Conservation (phyloP, 37 sponge, comb jelly and placozoan genomes). For the Cladorhizidae sp. region DNA sequence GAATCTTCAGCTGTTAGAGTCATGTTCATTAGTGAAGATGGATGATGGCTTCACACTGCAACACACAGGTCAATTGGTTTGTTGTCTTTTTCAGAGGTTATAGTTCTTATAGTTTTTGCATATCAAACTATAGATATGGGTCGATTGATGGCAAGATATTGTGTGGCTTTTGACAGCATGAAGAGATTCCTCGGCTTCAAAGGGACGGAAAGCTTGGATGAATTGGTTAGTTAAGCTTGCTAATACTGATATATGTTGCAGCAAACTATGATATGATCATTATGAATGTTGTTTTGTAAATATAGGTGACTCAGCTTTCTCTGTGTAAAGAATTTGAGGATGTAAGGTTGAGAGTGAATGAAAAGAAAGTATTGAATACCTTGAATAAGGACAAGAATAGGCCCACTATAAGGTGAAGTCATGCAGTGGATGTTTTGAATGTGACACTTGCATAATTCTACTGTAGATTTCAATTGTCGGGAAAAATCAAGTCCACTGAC, state of each 20-base stretch:
- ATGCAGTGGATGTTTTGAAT: not conserved
- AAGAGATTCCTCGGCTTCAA: slow-evolving; percentile 77
- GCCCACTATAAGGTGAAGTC: slow-evolving; percentile 78
- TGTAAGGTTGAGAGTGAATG: slow-evolving; percentile 86
- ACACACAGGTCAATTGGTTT: slow-evolving; percentile 71
- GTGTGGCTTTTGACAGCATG: slow-evolving; percentile 93
- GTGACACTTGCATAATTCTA: not conserved
- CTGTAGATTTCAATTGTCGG: slow-evolving; percentile 83
- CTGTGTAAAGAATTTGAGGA: slow-evolving; percentile 91
- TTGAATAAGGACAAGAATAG: slow-evolving; percentile 93
- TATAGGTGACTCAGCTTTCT: slow-evolving; percentile 68
- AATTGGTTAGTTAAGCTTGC: slow-evolving; percentile 34
- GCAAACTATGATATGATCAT: not conserved
- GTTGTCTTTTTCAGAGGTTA: not conserved
- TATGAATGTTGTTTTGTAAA: not conserved
- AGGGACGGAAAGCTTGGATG: slow-evolving; percentile 56
- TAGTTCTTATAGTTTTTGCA: not conserved
- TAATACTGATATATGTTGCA: not conserved
- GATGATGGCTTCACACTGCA: slow-evolving; percentile 71
- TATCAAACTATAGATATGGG: slow-evolving; percentile 71
- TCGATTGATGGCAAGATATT: slow-evolving; percentile 95
- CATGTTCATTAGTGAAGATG: slow-evolving; percentile 68
- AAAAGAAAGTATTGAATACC: slow-evolving; percentile 86
- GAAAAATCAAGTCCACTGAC: slow-evolving; percentile 89
- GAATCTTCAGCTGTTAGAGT: slow-evolving; percentile 71